phyloP scores from a whole-genome alignment of 1,140 invertebrate genomes.

The Penaeus chinensis region DNA sequence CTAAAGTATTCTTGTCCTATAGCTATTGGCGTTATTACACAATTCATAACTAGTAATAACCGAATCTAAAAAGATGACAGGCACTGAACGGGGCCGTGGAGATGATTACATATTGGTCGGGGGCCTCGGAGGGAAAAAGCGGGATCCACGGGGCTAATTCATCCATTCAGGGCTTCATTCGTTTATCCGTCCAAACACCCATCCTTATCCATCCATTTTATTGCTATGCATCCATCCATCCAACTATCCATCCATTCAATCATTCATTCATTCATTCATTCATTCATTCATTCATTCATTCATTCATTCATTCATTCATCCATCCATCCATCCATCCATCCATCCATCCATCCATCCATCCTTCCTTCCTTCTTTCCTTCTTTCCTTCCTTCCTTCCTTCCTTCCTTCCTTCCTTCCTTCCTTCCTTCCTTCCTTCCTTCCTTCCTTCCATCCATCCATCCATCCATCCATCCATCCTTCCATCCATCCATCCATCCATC shows the following conservation, averaged over 20 bases:
- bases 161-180: background rate
- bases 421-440: background rate
- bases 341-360: slow-evolving; percentile 10
- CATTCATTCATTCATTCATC: background rate
- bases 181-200: background rate
- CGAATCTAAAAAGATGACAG: too few species aligned
- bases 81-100: too few species aligned
- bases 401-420: background rate
- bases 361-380: background rate
- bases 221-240: background rate
- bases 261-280: too few species aligned
- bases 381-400: background rate
- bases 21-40: too few species aligned
- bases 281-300: too few species aligned
- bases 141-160: background rate
- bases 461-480: too few species aligned
- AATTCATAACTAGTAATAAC: too few species aligned
- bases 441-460: too few species aligned
- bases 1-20: too few species aligned
- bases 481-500: too few species aligned
- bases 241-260: background rate
- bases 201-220: background rate
- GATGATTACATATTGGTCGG: too few species aligned
- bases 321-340: slow-evolving; percentile 1
- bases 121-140: too few species aligned